Evolutionary conservation across 2,888 invertebrate species (phyloP).

Genomic region (Troides oblongomaculatus): DNA sequence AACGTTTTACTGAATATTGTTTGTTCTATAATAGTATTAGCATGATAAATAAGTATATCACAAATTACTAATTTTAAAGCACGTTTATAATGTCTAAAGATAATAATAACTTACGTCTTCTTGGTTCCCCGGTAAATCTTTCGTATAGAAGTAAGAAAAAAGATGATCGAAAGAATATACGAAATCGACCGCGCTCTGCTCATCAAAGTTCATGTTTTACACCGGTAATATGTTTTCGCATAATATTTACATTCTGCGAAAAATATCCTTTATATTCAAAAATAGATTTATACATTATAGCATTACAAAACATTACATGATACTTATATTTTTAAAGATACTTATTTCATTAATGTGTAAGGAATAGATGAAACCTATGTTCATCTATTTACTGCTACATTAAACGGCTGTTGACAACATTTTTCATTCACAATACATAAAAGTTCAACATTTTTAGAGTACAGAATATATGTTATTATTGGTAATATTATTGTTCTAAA

Average conservation of each 20-base stretch:
- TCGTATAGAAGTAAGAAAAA: conserved; percentile 68
- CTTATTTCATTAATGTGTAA: neutral
- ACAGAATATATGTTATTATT: neutral
- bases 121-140: conserved; percentile 72
- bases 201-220: conserved; percentile 61
- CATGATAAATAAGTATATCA: neutral
- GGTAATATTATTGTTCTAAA: neutral
- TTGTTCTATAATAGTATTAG: conserved; percentile 4
- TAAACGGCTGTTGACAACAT: too few relatives aligned
- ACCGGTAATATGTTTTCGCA: conserved; percentile 49
- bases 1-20: neutral
- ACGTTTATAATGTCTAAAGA: conserved; percentile 69
- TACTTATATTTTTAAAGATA: neutral
- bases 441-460: too few relatives aligned
- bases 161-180: conserved; percentile 62
- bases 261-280: too few relatives aligned
- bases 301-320: neutral
- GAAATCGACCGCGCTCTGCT: conserved; percentile 68
- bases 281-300: too few relatives aligned
- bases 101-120: conserved; percentile 63
- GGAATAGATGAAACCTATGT: too few relatives aligned
- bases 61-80: conserved; percentile 1
- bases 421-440: too few relatives aligned
- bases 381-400: neutral
- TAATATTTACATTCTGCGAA: too few relatives aligned